A percentile compares a stretch with the other conserved stretches of the same genome.
phyloP scores from a whole-genome alignment of 2,797 vertebrate species.

The Leuciscus waleckii region DNA sequence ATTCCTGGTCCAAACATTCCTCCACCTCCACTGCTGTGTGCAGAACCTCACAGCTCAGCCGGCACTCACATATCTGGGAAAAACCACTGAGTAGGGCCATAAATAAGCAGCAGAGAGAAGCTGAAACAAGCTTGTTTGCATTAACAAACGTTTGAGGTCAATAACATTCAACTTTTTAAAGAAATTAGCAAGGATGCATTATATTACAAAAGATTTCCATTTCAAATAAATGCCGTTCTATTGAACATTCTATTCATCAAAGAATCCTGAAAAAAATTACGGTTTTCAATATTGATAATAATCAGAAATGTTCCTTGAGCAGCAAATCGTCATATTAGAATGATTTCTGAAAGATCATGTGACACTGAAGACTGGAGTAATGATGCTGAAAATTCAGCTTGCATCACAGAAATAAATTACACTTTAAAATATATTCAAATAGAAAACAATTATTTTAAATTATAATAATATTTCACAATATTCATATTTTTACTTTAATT shows the following conservation, averaged over 20 bases:
- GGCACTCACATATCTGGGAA: slow-evolving; percentile 35
- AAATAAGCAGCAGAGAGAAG: slow-evolving; percentile 30
- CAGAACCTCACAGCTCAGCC: slow-evolving; percentile 18
- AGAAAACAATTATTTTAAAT: not conserved
- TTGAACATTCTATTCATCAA: not conserved
- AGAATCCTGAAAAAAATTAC: not conserved
- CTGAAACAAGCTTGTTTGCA: slow-evolving; percentile 7
- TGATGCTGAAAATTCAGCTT: not conserved
- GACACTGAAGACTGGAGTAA: not conserved
- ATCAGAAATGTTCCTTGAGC: not conserved
- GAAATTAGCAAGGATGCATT: not conserved
- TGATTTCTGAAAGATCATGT: not conserved
- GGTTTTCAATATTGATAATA: not conserved
- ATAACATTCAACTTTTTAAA: not conserved
- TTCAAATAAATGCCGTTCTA: not conserved
- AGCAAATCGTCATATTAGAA: not conserved
- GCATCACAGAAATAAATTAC: not conserved
- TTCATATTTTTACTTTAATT: not conserved
- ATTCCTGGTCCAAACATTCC: slow-evolving; percentile 67
- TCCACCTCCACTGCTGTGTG: slow-evolving; percentile 28
- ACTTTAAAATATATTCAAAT: not conserved
- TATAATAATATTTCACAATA: not conserved
- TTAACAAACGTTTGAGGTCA: not conserved
- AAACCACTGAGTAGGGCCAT: slow-evolving; percentile 36
- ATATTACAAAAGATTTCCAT: not conserved